These are phyloP conservation scores for Orycteropus afer DNA, from an alignment of 2,113 vertebrate genomes.

Conservation along the genomic window DNA sequence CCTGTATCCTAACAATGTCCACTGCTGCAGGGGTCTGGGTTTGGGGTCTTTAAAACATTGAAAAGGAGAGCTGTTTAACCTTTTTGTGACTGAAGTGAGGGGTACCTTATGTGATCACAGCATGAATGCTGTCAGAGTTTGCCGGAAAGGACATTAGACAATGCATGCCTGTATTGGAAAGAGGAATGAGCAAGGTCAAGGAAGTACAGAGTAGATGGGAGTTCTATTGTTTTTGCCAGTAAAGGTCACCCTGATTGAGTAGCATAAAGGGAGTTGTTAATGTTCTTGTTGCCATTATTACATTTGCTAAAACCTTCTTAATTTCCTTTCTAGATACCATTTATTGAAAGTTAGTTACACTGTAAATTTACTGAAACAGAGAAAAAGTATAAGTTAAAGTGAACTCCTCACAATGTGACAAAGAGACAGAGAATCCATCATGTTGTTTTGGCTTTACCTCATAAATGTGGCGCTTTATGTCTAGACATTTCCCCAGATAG, in stretches of 20 bases:
- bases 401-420: not conserved
- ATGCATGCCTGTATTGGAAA: too few species aligned
- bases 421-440: not conserved
- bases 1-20: too few species aligned
- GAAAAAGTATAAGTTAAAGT: not conserved
- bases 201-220: not conserved
- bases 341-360: not conserved
- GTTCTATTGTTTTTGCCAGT: not conserved
- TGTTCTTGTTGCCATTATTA: not conserved
- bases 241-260: not conserved
- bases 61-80: too few species aligned
- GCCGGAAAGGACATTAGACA: too few species aligned
- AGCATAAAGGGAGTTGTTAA: not conserved
- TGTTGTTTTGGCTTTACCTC: slow-evolving; percentile 16
- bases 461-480: not conserved
- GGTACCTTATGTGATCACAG: too few species aligned
- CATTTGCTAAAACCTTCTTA: not conserved
- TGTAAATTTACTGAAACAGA: not conserved
- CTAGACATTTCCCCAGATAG: slow-evolving; percentile 40
- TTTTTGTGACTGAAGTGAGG: too few species aligned
- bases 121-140: too few species aligned
- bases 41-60: too few species aligned
- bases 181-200: not conserved
- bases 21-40: too few species aligned
- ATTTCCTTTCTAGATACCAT: not conserved